Base-by-base conservation (phyloP, 2,113 vertebrate genomes). In the Toxotes jaculatrix region DNA sequence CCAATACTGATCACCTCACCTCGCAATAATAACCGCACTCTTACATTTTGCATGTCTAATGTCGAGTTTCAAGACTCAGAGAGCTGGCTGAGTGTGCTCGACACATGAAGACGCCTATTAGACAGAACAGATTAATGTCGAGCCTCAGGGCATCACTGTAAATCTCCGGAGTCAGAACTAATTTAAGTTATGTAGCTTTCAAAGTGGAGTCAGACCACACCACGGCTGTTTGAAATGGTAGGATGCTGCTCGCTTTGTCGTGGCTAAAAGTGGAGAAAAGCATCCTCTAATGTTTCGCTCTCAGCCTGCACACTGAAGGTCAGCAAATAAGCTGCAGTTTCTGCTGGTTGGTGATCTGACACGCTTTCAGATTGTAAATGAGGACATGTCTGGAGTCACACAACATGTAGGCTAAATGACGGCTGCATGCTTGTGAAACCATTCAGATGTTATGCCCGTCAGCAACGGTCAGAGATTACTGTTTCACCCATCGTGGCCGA, bases 281-380 rank as follows among this genome's bases (percentile, higher is more conserved):
- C 74, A 74, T 61, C 80, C 40, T 74, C 70, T 75, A 55, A 47
- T 53, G 59, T 72, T 71, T 81, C 69, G 55, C 56, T 21, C 51
- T 27, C 8, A 43, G 49, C 1, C 1, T 63, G 11, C 10, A 42
- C n/a, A 23, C 40, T 67, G 55, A 88, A 40, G 53, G 60, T 75
- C 53, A 51, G 31, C 31, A n/a, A 47, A 56, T 60, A 67, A 17
- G 40, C 51, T 56, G 51, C 32, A 36, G 23, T 72, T 49, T 69
- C 14, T 66, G 63, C 51, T 53, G 45, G 57, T 62, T 63, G 61
- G 27, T 31, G 66, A 60, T 67, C 47, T 34, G 53, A 79, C 34
- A 45, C 64, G 67, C 60, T 55, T 43, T 75, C 47, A 51, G n/a
- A 23, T 4, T 75, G 59, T 69, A 81, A 27, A 42, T 32, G 73